Base-by-base conservation (phyloP, 1,140 invertebrate genomes). In the Drosophila truncata region DNA sequence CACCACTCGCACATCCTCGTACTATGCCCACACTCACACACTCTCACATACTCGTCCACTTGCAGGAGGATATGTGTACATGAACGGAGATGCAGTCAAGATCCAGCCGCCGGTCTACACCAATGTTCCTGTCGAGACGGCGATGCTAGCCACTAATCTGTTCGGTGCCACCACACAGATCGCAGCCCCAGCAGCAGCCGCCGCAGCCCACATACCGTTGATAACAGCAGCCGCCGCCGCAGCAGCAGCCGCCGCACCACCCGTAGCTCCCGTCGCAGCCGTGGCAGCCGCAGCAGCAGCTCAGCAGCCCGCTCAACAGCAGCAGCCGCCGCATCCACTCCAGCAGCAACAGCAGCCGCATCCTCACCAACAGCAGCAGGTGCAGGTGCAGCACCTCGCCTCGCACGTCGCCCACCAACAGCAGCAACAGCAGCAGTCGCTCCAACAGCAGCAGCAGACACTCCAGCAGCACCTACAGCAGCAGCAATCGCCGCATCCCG, bases 111-210 rank as follows among this genome's bases (percentile, higher is more conserved):
- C 82, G 59, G 83, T 92, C 49, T 92, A 92, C 60, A 80, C 91
- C 46, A 91, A 91, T 86, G 92, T 92, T 81, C 91, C 92, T 86
- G 92, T 92, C 76, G 92, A 92, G 64, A 91, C 92, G 84, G 92
- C 90, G 72, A 91, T 93, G 88, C 80, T 93, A 84, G 85, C 87
- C 58, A 91, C 92, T 33, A 92, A 92, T 79, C 46, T 93, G 67
- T 92, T 91, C 73, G 82, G 80, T 50, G 71, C 80, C 29, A 79
- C 91, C 42, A 88, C 92, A 62, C 91, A 91, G 76, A 87, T 92
- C 69, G 91, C 87, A 80, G 92, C 91, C 54, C 82, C 86, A 52
- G 74, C 78, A 65, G 59, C 74, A 60, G 64, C 83, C 47, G 86
- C 83, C 44, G 81, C 91, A 62, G 79, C 91, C 74, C 91, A 92